These are phyloP conservation scores for Cynocephalus volans DNA, from an alignment of 2,113 vertebrate species.

Conservation along the genomic window DNA sequence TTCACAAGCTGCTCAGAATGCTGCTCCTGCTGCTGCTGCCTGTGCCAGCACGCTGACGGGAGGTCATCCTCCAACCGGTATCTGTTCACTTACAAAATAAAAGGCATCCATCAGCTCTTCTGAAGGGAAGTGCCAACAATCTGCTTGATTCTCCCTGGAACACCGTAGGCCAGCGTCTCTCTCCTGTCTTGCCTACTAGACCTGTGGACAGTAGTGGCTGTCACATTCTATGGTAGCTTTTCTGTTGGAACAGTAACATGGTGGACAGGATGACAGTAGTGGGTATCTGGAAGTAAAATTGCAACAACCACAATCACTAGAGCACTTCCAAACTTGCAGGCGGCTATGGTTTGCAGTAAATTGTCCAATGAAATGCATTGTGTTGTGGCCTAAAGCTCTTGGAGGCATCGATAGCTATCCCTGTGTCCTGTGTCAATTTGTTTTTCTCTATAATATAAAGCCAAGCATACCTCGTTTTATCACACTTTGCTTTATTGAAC, in stretches of 20 bases:
- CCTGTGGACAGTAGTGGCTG: neutral
- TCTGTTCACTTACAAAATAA: conserved; percentile 37
- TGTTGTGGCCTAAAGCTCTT: neutral
- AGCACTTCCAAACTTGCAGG: neutral
- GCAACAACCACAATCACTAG: neutral
- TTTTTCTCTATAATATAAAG: too few relatives aligned
- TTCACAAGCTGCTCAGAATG: conserved; percentile 37
- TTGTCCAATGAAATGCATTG: too few relatives aligned
- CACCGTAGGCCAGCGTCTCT: neutral
- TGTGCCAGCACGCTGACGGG: conserved; percentile 20
- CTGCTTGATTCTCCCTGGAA: neutral
- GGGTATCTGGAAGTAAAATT: neutral
- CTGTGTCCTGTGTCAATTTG: too few relatives aligned
- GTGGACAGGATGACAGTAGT: neutral
- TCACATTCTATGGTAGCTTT: neutral
- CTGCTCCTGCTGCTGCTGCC: conserved; percentile 15
- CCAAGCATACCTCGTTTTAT: too few relatives aligned
- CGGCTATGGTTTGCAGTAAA: neutral
- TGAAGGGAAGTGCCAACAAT: conserved; percentile 57
- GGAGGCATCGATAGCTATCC: neutral
- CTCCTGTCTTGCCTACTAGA: too few relatives aligned
- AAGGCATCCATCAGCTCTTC: conserved; percentile 4
- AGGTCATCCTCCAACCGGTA: conserved; percentile 60
- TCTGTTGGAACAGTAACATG: neutral
- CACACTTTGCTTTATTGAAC: too few relatives aligned